Percentiles rank a stretch among this genome's conserved stretches.
Conservation (phyloP, 2,888 invertebrate genomes). For the Netelia virgata region DNA sequence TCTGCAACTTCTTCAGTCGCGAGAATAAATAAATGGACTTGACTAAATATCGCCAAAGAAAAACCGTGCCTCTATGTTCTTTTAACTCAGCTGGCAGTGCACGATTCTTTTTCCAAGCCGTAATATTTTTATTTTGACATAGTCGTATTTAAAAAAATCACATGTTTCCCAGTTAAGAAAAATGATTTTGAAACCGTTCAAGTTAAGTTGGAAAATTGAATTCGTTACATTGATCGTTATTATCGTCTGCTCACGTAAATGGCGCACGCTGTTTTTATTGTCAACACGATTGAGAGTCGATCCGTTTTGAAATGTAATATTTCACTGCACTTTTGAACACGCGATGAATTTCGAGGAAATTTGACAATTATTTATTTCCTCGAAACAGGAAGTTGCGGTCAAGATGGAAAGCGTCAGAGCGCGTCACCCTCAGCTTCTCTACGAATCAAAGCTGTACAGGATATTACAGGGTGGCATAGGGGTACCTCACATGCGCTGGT, state of each 20-base stretch:
- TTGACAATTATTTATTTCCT: slow-evolving; percentile 50
- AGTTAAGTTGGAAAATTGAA: no score
- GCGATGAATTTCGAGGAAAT: slow-evolving; percentile 54
- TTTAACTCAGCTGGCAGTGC: neutral
- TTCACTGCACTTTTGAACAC: neutral
- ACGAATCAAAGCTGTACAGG: slow-evolving; percentile 99
- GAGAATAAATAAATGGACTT: neutral
- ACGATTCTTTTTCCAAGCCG: neutral
- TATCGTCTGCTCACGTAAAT: no score
- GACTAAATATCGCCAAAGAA: neutral
- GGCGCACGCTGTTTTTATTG: no score
- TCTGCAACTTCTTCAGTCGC: neutral
- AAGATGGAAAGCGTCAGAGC: slow-evolving; percentile 99
- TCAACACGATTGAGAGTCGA: neutral
- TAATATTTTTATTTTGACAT: neutral
- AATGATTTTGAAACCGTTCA: no score
- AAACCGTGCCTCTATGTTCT: neutral
- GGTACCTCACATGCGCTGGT: slow-evolving; percentile 96
- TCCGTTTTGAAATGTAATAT: neutral
- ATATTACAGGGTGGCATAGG: slow-evolving; percentile 98
- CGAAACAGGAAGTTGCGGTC: slow-evolving; percentile 96
- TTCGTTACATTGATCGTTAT: no score
- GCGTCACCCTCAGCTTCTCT: slow-evolving; percentile 98
- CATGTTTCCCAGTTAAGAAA: no score
- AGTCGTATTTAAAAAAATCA: no score